A percentile compares a stretch with the other conserved stretches of the same genome.
These are phyloP conservation scores for Carapus acus DNA, from an alignment of 2,797 vertebrate species.

Conservation along the genomic window DNA sequence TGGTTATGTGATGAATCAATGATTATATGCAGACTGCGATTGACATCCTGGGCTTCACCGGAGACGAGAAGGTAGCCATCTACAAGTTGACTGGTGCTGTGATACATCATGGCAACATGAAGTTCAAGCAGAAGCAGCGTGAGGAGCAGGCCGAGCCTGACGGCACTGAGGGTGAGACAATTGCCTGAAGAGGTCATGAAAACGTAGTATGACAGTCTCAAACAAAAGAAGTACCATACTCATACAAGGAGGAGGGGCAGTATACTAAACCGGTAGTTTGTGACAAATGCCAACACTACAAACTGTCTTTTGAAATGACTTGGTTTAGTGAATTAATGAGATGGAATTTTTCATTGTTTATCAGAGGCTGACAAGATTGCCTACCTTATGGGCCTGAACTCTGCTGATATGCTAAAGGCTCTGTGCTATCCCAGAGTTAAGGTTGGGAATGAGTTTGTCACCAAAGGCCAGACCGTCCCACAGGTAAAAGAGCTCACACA, in stretches of 20 bases:
- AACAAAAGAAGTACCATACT: not conserved
- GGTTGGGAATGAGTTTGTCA: conserved; percentile 77
- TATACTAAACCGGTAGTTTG: too few relatives aligned
- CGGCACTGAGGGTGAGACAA: conserved; percentile 79
- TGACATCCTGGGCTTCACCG: conserved; percentile 74
- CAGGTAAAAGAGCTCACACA: conserved; percentile 64
- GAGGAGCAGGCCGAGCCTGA: conserved; percentile 83
- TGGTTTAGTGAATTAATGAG: too few relatives aligned
- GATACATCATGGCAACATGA: conserved; percentile 83
- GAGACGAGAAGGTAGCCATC: conserved; percentile 73
- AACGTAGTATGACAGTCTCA: too few relatives aligned
- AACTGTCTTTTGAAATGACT: too few relatives aligned
- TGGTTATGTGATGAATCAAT: too few relatives aligned
- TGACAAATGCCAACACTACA: too few relatives aligned
- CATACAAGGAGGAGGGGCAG: too few relatives aligned
- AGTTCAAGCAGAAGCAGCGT: conserved; percentile 84
- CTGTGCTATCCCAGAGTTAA: conserved; percentile 79
- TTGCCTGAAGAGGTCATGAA: not conserved
- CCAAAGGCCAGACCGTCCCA: conserved; percentile 80
- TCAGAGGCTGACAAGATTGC: conserved; percentile 80
- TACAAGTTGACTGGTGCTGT: conserved; percentile 79
- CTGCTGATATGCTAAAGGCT: conserved; percentile 77
- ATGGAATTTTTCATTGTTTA: not conserved
- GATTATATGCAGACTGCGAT: conserved; percentile 35
- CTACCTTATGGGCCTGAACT: conserved; percentile 81